These are phyloP conservation scores for Pluvialis apricaria DNA, from an alignment of 2,113 vertebrate species.

Conservation along the genomic window DNA sequence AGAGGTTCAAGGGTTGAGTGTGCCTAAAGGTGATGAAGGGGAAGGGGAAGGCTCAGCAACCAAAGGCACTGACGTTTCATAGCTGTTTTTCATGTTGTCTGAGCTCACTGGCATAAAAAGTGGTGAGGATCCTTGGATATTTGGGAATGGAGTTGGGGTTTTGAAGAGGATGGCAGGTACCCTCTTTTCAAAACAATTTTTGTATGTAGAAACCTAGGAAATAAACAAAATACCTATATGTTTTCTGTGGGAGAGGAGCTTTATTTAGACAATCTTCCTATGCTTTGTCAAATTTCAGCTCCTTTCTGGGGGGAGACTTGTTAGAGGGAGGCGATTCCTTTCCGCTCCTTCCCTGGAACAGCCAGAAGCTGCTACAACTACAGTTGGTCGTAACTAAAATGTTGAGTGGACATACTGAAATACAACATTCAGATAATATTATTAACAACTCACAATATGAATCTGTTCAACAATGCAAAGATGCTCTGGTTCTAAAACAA, in stretches of 20 bases:
- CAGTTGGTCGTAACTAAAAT: neutral
- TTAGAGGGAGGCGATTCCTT: neutral
- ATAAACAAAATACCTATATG: neutral
- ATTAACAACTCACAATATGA: neutral
- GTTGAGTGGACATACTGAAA: neutral
- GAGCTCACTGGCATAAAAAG: neutral
- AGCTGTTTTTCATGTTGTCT: neutral
- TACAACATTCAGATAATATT: neutral
- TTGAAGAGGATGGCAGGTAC: neutral
- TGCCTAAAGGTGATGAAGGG: neutral
- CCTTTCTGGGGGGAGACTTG: neutral
- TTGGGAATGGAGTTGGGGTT: neutral
- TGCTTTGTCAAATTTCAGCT: neutral
- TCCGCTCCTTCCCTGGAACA: neutral
- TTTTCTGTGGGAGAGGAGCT: neutral
- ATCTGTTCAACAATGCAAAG: neutral
- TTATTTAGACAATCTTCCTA: neutral
- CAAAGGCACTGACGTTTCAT: neutral
- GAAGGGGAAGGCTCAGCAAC: neutral
- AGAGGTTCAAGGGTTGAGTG: neutral
- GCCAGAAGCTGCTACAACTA: neutral
- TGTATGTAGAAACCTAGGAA: neutral
- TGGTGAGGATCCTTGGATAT: neutral
- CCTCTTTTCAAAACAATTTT: neutral
- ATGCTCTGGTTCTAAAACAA: neutral